phyloP scores from a whole-genome alignment of 2,113 vertebrate genomes.

The Nansenia antarctica region DNA sequence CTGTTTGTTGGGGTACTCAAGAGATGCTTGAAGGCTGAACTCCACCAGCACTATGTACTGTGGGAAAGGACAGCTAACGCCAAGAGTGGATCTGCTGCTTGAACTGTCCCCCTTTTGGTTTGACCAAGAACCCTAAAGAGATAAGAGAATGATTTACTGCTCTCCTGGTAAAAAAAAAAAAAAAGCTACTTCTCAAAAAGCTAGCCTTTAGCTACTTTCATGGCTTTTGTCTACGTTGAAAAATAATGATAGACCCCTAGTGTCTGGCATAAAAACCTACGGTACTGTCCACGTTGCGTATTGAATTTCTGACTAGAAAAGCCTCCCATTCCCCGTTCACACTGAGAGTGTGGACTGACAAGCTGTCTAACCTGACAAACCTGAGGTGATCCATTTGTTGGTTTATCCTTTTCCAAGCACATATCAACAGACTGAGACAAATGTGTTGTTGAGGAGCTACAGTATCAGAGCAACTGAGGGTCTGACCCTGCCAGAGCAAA shows the following conservation, averaged over 20 bases:
- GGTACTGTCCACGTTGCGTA: background rate
- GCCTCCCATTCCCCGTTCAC: background rate
- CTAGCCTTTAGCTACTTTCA: background rate
- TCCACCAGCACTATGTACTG: background rate
- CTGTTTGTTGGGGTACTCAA: background rate
- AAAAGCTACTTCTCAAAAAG: background rate
- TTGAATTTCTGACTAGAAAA: slow-evolving; percentile 6
- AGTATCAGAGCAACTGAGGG: too few relatives aligned
- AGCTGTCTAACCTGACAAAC: background rate
- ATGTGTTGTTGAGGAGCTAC: too few relatives aligned
- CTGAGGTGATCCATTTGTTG: background rate
- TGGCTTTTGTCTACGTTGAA: background rate
- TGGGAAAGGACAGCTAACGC: background rate
- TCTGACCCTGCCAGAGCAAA: background rate
- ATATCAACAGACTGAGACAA: background rate
- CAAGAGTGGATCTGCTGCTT: background rate
- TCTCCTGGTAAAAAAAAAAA: slow-evolving; percentile 1
- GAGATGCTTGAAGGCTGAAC: background rate
- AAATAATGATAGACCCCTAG: background rate
- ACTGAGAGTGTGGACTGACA: background rate
- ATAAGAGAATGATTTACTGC: background rate
- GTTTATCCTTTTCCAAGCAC: background rate
- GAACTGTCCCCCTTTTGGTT: background rate
- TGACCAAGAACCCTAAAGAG: background rate
- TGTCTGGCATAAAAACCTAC: background rate